Evolutionary conservation across 2,888 invertebrate species (phyloP), one percentile per base, ranked within the genome.

Genomic region (Gandaritis pyraliata): DNA sequence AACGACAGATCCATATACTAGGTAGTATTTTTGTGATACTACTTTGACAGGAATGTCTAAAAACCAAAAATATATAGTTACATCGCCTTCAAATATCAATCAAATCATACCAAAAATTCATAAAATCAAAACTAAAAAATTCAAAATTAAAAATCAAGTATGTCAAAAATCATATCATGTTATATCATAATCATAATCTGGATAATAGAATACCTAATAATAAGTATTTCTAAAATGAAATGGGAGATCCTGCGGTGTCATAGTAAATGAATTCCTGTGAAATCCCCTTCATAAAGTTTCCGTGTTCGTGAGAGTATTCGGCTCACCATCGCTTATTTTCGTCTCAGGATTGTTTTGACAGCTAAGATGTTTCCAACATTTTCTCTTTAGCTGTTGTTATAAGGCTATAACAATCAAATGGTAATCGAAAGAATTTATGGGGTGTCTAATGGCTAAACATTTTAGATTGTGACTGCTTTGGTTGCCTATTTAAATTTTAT

Each of bases 231-330:
- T 8, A 33, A 33, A 10, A 33, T 33, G 10, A 10, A 11, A 6
- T 6, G 29, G 29, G 8, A 10, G 43, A 16, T 43, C 52, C 58
- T 69, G 73, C 15, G 71, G 68, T 70, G 73, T 69, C 23, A 61
- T 68, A 64, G 64, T 60, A 48, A 33, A 55, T 39, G 58, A 54
- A 48, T 58, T 69, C 50, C 58, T 68, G 50, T 58, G 63, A 71
- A 65, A 73, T 29, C 12, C 60, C 53, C 50, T 60, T 65, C 38
- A 54, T 30, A 71, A 74, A 69, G 65, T 66, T 74, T 73, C 66
- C 66, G 64, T 69, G 82, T 82, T 78, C 83, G 83, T 84, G 83
- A 83, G 79, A 83, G 73, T 77, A 83, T 84, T 79, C 74, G 65
- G 50, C 18, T 56, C 53, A 45, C 33, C 67, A 70, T 65, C 71